phyloP scores from a whole-genome alignment of 2,888 invertebrate genomes.

The Anodontia alba region DNA sequence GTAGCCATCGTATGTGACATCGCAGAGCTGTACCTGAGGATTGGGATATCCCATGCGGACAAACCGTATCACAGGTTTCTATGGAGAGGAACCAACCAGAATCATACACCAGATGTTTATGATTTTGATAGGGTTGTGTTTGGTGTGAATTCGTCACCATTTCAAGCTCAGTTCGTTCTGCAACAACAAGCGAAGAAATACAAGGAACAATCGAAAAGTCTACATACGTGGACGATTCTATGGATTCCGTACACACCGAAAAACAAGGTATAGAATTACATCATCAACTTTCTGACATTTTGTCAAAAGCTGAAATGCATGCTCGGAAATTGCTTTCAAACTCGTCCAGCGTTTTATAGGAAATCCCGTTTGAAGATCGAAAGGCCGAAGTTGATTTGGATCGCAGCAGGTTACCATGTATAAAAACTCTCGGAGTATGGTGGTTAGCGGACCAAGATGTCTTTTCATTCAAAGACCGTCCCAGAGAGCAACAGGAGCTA shows the following conservation, averaged over 20 bases:
- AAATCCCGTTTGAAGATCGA: slow-evolving; percentile 47
- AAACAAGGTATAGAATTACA: slow-evolving; percentile 26
- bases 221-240: slow-evolving; percentile 58
- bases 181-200: slow-evolving; percentile 40
- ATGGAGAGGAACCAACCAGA: slow-evolving; percentile 26
- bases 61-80: slow-evolving; percentile 35
- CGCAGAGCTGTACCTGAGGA: slow-evolving; percentile 39
- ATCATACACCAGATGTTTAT: slow-evolving; percentile 19
- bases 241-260: slow-evolving; percentile 41
- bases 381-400: slow-evolving; percentile 36
- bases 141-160: slow-evolving; percentile 57
- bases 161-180: slow-evolving; percentile 51
- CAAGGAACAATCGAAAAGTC: slow-evolving; percentile 46
- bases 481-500: slow-evolving; percentile 1
- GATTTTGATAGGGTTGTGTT: slow-evolving; percentile 54
- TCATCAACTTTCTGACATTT: slow-evolving; percentile 24
- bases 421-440: slow-evolving; percentile 52
- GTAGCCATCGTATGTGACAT: slow-evolving; percentile 51
- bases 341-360: slow-evolving; percentile 37
- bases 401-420: slow-evolving; percentile 36
- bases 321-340: slow-evolving; percentile 56
- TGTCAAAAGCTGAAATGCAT: slow-evolving; percentile 48
- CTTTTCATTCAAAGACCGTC: slow-evolving; percentile 32
- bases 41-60: slow-evolving; percentile 20
- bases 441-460: slow-evolving; percentile 45